Base-by-base conservation (phyloP, 1,140 invertebrate genomes). In the Stegodyphus dumicola region DNA sequence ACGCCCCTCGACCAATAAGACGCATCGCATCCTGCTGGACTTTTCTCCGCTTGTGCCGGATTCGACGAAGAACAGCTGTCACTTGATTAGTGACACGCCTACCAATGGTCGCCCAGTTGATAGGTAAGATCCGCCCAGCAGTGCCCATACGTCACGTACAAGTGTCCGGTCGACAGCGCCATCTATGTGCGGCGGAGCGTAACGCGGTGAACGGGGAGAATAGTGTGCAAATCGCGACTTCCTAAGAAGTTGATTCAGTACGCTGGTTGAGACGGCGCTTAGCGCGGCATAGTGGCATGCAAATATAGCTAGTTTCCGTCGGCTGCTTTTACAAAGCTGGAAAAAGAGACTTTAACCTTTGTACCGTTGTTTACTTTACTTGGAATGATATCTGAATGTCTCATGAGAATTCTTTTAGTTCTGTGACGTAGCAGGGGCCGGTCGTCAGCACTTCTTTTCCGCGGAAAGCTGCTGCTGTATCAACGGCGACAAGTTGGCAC, bases 71-170 rank as follows among this genome's bases (percentile, higher is more conserved):
- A 74, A 52, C 80, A 83, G 71, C 80, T 83, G 80, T 83, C 69
- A 69, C 80, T 79, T 83, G 80, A 83, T 83, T 75, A 83, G 80
- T n/a, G 80, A 65, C 71, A 74, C 80, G 80, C 80, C 80, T 48
- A 66, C 80, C 80, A 83, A 83, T 83, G 56, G 80, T 49, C 7
- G 70, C 18, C 10, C 17, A 75, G 71, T 52, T 51, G 69, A 13
- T 13, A 15, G 6, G 54, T 54, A 67, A 83, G 80, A 10, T 53
- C 56, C 80, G 71, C 80, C 80, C 64, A 17, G n/a, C 49, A 5
- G n/a, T 17, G 10, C 52, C 51, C 73, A 75, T 9, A 33, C 15
- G 71, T 18, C 75, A n/a, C 51, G 18, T 49, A 9, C 7, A 13
- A 7, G 15, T 70, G n/a, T 51, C 65, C 33, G 70, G 9, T 54